These are phyloP conservation scores for Eumacrocentrus americanus DNA, from an alignment of 2,888 invertebrate genomes.

Conservation along the genomic window DNA sequence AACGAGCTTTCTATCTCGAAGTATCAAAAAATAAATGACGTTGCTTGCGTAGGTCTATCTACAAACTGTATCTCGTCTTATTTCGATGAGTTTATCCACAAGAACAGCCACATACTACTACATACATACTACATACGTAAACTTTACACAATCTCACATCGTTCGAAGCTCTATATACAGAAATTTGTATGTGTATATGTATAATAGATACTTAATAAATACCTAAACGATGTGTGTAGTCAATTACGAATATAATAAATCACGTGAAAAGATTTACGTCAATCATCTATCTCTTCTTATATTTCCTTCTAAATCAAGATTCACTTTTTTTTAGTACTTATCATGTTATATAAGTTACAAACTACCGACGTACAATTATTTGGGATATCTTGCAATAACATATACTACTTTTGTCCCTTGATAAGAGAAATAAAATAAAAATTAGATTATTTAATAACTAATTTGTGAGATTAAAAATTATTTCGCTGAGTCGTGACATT, in stretches of 20 bases:
- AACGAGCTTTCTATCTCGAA: neutral
- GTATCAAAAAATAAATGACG: slow-evolving; percentile 19
- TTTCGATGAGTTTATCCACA: slow-evolving; percentile 3
- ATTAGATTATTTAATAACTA: neutral
- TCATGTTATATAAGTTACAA: neutral
- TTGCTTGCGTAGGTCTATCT: neutral
- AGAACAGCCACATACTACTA: neutral
- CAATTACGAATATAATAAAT: too few species aligned
- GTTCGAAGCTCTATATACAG: neutral
- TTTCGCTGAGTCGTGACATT: neutral
- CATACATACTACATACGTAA: neutral
- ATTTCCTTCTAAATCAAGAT: neutral
- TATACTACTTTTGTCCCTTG: neutral
- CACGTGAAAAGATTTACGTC: too few species aligned
- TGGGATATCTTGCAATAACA: neutral
- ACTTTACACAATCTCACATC: slow-evolving; percentile 7
- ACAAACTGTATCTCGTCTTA: neutral
- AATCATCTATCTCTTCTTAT: too few species aligned
- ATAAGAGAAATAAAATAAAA: slow-evolving; percentile 1
- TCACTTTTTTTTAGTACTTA: neutral
- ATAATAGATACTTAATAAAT: neutral
- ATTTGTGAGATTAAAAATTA: neutral
- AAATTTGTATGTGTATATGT: neutral
- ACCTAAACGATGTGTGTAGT: slow-evolving; percentile 2
- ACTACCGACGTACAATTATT: slow-evolving; percentile 9